Evolutionary conservation across 2,888 invertebrate genomes (phyloP).

Genomic region (Tyria jacobaeae): DNA sequence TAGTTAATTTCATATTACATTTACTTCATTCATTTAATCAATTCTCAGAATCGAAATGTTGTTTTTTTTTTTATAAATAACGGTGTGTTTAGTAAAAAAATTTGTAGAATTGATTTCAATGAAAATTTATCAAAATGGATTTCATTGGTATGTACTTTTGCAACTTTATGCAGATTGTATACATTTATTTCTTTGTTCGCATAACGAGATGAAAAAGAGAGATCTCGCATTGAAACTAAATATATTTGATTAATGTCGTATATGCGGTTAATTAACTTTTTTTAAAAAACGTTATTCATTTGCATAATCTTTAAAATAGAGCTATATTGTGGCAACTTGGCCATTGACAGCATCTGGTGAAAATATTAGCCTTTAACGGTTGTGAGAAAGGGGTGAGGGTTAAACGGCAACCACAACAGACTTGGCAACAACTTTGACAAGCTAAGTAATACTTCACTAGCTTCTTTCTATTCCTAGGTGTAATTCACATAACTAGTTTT

Average conservation of each 20-base stretch:
- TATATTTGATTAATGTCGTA: background rate
- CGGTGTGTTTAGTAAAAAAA: no score
- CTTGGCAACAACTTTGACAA: slow-evolving; percentile 2
- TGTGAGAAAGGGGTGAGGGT: background rate
- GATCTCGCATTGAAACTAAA: no score
- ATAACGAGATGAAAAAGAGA: no score
- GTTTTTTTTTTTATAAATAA: no score
- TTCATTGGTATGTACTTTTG: no score
- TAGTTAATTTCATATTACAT: no score
- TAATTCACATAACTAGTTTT: background rate
- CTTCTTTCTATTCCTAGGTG: background rate
- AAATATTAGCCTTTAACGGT: slow-evolving; percentile 1
- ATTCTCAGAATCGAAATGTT: no score
- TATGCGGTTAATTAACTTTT: background rate
- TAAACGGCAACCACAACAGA: slow-evolving; percentile 6
- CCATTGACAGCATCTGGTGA: slow-evolving; percentile 6
- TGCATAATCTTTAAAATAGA: background rate
- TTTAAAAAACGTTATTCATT: background rate
- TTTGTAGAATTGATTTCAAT: no score
- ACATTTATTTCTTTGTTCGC: no score
- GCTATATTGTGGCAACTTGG: background rate
- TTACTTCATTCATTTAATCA: no score
- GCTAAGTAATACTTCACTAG: background rate
- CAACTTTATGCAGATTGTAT: no score
- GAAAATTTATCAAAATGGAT: no score